Base-by-base conservation (phyloP, 1,140 invertebrate species). In the Mamestra configurata region DNA sequence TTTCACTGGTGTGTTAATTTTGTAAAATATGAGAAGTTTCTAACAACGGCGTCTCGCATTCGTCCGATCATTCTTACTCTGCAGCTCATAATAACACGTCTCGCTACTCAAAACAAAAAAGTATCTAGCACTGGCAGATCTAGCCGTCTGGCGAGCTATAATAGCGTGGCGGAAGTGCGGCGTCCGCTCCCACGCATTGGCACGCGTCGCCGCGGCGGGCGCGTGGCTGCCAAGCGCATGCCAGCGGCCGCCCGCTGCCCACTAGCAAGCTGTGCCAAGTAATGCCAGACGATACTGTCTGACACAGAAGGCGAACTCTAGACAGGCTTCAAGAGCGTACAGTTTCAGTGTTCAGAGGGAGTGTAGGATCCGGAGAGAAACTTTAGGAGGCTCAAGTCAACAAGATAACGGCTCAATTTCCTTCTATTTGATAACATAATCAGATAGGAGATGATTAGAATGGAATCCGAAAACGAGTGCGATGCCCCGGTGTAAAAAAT, bases 151-250 rank as follows among this genome's bases (percentile, higher is more conserved):
- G 59, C 31, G 51, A 59, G 46, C 57, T 57, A 49, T 46, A 43
- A 70, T 61, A 51, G 64, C 86, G 86, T 89, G 91, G 86, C 90
- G 90, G 91, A 90, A 91, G 86, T 79, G 59, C 73, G 84, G 80
- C 86, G 89, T 86, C 84, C 79, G 86, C 88, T 85, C 90, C 90
- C 89, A 91, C 91, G 89, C 87, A 31, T 88, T 90, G 88, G 90
- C 90, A 90, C 88, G 88, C 88, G 87, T 75, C 83, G 79, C 77
- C 70, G 66, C 31, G 70, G 51, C 80, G 53, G 72, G 59, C 79
- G 77, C 77, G 75, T 75, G 59, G 64, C 59, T 64, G 77, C 53
- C 77, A 79, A 55, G 77, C 71, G 71, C 53, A 59, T 64, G 46
- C 77, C 77, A 71, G 31, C 40, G 35, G 35, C 53, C 18, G 53